These are phyloP conservation scores for Microtus pennsylvanicus DNA, from an alignment of 2,113 vertebrate genomes.

Conservation along the genomic window DNA sequence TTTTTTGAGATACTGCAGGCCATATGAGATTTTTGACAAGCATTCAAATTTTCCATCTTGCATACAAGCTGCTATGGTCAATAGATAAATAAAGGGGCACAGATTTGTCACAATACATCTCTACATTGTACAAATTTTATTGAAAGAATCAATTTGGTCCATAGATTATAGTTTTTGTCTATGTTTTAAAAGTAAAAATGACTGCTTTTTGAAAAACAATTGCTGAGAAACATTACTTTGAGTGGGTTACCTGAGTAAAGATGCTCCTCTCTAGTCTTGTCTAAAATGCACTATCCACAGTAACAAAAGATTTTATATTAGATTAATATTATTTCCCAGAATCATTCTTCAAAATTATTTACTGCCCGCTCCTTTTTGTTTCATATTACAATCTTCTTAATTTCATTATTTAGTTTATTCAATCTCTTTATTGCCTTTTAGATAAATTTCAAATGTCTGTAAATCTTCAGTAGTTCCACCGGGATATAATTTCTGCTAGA, in stretches of 20 bases:
- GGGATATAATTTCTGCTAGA: background rate
- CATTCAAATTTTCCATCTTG: background rate
- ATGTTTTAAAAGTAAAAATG: background rate
- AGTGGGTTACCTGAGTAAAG: background rate
- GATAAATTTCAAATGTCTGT: background rate
- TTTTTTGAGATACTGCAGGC: background rate
- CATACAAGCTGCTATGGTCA: background rate
- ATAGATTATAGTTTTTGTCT: background rate
- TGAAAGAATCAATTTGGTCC: background rate
- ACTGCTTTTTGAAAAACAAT: background rate
- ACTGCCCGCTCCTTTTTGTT: background rate
- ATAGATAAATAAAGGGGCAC: background rate
- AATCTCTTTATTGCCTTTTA: background rate
- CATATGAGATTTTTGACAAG: background rate
- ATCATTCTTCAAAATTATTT: background rate
- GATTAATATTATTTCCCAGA: background rate
- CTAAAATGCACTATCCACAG: background rate
- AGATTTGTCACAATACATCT: background rate
- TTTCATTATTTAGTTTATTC: conserved; percentile 5
- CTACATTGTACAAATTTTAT: background rate
- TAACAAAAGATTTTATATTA: background rate
- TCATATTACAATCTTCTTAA: background rate
- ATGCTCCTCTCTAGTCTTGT: background rate
- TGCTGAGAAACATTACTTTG: background rate
- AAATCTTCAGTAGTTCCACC: background rate